These are phyloP conservation scores for Drosophila monieri DNA, from an alignment of 2,888 invertebrate genomes.

Conservation along the genomic window DNA sequence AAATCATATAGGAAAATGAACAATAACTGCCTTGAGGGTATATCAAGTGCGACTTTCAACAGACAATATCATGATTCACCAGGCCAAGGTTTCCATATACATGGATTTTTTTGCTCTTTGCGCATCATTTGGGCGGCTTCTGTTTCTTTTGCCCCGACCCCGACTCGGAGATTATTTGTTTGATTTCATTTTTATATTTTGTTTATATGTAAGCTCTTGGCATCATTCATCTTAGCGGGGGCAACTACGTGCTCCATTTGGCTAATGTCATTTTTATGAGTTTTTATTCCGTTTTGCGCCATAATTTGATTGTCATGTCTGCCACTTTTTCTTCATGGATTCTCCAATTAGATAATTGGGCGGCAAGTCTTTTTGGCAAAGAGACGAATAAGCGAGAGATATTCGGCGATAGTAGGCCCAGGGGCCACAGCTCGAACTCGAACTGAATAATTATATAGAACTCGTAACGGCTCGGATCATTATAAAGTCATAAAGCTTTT, in stretches of 20 bases:
- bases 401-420: slow-evolving; percentile 3
- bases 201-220: slow-evolving; percentile 39
- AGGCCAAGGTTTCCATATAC: not conserved
- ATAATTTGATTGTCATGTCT: slow-evolving; percentile 46
- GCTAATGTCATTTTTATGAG: slow-evolving; percentile 52
- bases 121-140: slow-evolving; percentile 40
- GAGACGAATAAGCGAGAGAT: not conserved
- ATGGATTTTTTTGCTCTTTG: slow-evolving; percentile 8
- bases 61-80: not conserved
- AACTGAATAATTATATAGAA: slow-evolving; percentile 56
- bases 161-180: slow-evolving; percentile 46
- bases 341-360: slow-evolving; percentile 54
- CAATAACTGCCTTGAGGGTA: slow-evolving; percentile 1
- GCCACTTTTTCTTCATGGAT: slow-evolving; percentile 30
- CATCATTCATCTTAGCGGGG: slow-evolving; percentile 14
- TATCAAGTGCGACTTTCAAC: slow-evolving; percentile 1
- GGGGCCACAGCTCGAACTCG: slow-evolving; percentile 3
- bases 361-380: slow-evolving; percentile 14
- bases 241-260: slow-evolving; percentile 53
- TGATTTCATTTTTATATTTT: slow-evolving; percentile 55
- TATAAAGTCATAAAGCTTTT: slow-evolving; percentile 51
- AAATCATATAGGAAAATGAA: not conserved
- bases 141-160: slow-evolving; percentile 26
- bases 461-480: slow-evolving; percentile 62
- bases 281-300: slow-evolving; percentile 39